Base-by-base conservation (phyloP, 2,888 invertebrate genomes). In the Pristionchus mayeri region DNA sequence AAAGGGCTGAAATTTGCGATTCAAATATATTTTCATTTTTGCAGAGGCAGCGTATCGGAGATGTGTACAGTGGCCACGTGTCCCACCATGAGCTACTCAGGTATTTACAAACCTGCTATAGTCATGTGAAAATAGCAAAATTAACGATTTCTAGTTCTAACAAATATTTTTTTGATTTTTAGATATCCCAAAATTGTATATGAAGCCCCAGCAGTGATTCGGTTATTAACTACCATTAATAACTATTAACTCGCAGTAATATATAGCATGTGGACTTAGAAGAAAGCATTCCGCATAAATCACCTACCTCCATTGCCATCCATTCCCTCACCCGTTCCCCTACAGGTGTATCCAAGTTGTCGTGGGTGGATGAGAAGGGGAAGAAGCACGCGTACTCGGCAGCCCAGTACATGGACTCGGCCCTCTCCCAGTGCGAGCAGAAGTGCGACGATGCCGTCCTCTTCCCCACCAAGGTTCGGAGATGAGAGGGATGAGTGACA, bases 381-480 rank as follows among this genome's bases (percentile, higher is more conserved):
- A 84, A 84, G 63, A 84, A 78, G 50, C 76, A 78, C 34, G 44
- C 76, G 16, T 84, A 78, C 18, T 78, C 84, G n/a, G 84, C 84
- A 2, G 34, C 57, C 48, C 76, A 84, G 54, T 84, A 78, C 60
- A 78, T 84, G 78, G 78, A 84, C 44, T 60, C 78, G 27, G 84
- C 78, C 40, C 84, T 84, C 52, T n/a, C 76, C 27, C 71, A 60
- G n/a, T 76, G 76, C 30, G 84, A 84, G 34, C 54, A 57, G 78
- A 48, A 37, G 48, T 60, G 76, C 48, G 67, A 60, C 18, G 76
- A 76, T 30, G 21, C 76, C 4, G 60, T 71, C 3, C 84, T 84
- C 4, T 84, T 84, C 52, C 84, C 84, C 21, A 84, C 84, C 34
- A 84, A 84, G 75, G 84, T 84, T 34, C 2, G 71, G n/a, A 76